phyloP scores from a whole-genome alignment of 2,888 invertebrate genomes.

The Stenodera caucasica region DNA sequence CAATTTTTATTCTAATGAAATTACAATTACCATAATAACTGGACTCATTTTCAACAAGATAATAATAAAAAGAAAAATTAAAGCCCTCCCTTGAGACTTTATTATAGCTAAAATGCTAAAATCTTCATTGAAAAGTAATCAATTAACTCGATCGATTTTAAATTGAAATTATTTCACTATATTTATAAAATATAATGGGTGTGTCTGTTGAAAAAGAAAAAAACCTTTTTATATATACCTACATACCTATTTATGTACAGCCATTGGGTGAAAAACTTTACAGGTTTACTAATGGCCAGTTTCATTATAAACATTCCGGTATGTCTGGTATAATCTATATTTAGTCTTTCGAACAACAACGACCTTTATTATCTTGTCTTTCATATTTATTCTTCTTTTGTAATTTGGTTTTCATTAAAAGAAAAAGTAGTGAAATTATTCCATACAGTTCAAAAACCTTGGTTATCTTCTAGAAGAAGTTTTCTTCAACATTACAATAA shows the following conservation, averaged over 20 bases:
- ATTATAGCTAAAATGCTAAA: no score
- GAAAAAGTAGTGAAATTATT: not conserved
- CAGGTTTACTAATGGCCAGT: not conserved
- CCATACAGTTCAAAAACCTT: not conserved
- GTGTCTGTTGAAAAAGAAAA: not conserved
- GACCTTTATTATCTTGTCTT: not conserved
- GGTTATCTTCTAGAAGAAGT: not conserved
- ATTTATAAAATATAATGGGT: not conserved
- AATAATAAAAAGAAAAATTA: no score
- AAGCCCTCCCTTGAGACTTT: no score
- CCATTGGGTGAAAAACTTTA: not conserved
- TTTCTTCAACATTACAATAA: no score
- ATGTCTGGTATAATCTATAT: constrained; percentile 3
- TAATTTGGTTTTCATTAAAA: constrained; percentile 1
- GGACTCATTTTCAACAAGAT: no score
- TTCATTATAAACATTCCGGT: constrained; percentile 1
- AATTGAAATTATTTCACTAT: not conserved
- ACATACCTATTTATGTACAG: not conserved
- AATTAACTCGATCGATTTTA: not conserved
- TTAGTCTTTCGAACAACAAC: not conserved
- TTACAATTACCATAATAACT: no score
- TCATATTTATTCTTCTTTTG: not conserved
- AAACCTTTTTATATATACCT: not conserved
- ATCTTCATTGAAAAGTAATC: not conserved
- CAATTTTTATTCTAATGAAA: no score